A percentile compares a stretch with the other conserved stretches of the same genome.
Evolutionary conservation across 2,888 invertebrate species (phyloP).

Genomic region (Stenichneumon culpator): DNA sequence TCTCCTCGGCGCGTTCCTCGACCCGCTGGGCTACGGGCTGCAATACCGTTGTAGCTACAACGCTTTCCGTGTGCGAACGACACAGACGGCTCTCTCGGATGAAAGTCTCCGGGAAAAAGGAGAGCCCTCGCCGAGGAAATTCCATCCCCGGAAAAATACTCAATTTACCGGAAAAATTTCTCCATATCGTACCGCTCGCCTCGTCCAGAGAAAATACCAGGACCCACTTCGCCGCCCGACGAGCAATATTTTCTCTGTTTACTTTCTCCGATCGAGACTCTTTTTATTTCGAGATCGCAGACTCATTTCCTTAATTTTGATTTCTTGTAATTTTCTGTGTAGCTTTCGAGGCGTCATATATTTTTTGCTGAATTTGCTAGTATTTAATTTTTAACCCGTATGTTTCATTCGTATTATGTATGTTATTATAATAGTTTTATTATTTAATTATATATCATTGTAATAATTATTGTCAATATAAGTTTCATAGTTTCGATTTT

Average conservation of each 20-base stretch:
- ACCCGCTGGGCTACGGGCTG: not conserved
- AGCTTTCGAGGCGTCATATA: too few relatives aligned
- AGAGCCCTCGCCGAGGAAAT: constrained; percentile 69
- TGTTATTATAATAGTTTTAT: too few relatives aligned
- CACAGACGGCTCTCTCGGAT: constrained; percentile 9
- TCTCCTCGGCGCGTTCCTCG: constrained; percentile 8
- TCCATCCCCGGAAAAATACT: constrained; percentile 76
- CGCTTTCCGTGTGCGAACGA: not conserved
- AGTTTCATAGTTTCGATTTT: too few relatives aligned
- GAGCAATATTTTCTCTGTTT: constrained; percentile 8
- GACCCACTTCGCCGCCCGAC: constrained; percentile 1
- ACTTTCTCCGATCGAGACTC: constrained; percentile 1
- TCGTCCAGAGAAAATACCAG: constrained; percentile 41
- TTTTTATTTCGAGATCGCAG: not conserved
- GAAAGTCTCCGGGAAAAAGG: constrained; percentile 42
- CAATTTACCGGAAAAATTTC: constrained; percentile 72
- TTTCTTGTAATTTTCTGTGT: not conserved
- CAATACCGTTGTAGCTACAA: not conserved
- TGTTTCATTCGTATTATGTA: too few relatives aligned
- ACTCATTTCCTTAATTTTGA: not conserved
- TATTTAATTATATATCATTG: too few relatives aligned
- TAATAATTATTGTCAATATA: too few relatives aligned
- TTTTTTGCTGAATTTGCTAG: too few relatives aligned
- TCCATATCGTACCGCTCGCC: constrained; percentile 70
- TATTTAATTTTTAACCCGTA: too few relatives aligned